These are phyloP conservation scores for Drosophila rellima DNA, from an alignment of 2,888 invertebrate species.

Conservation along the genomic window DNA sequence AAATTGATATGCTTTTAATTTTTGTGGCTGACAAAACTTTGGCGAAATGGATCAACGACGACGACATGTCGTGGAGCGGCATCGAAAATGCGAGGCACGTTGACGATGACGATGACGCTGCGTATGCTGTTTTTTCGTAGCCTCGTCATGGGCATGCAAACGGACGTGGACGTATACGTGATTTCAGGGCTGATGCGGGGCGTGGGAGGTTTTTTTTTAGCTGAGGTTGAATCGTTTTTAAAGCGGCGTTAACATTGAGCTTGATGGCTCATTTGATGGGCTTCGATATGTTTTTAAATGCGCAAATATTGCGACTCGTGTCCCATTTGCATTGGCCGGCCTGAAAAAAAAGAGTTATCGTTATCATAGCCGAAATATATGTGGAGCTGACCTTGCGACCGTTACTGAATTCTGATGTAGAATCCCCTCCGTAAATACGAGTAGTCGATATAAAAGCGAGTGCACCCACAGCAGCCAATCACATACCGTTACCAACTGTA, in stretches of 20 bases:
- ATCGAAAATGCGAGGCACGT: conserved; percentile 63
- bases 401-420: conserved; percentile 82
- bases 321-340: conserved; percentile 65
- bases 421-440: conserved; percentile 39
- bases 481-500: conserved; percentile 73
- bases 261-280: conserved; percentile 71
- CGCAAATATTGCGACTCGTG: conserved; percentile 70
- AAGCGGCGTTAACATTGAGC: conserved; percentile 78
- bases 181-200: conserved; percentile 13
- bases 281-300: conserved; percentile 75
- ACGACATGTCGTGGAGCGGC: conserved; percentile 56
- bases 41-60: conserved; percentile 77
- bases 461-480: conserved; percentile 70
- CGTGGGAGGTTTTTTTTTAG: conserved; percentile 4
- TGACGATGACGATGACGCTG: conserved; percentile 59
- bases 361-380: conserved; percentile 65
- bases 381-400: conserved; percentile 73
- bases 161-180: conserved; percentile 49
- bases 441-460: conserved; percentile 57
- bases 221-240: conserved; percentile 61
- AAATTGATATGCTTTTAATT: conserved; percentile 51
- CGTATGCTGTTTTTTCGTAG: conserved; percentile 11
- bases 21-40: conserved; percentile 59
- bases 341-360: conserved; percentile 65
- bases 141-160: conserved; percentile 58